Evolutionary conservation across 2,113 vertebrate genomes (phyloP), one percentile per base, ranked within the genome.

Genomic region (Manacus vitellinus): DNA sequence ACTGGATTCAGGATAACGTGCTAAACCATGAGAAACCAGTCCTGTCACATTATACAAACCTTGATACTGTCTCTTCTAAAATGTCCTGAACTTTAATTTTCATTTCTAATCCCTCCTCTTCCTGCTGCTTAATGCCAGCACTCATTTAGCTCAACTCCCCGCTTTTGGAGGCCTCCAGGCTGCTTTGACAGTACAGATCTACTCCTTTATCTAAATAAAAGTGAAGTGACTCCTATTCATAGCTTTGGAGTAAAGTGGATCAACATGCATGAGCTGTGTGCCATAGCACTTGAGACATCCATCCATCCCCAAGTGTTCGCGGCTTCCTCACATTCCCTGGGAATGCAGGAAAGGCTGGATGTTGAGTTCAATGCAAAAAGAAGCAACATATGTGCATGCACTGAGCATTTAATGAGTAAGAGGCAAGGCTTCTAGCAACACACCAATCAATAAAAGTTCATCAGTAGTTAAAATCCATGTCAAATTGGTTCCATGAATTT

Each of bases 381-480:
- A 39, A 95, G 91, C 92, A 82, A 73, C 30, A 1, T 63, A 88
- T 12, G 62, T 72, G 54, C 91, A 93, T 94, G 94, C 91, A 67
- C 27, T 17, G 88, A 89, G 88, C 74, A 62, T 76, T 96, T 92
- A 87, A 97, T 90, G 92, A 89, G 71, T 67, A 92, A 88, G 72
- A 95, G 68, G 88, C 74, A 82, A 92, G 54, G 77, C 87, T 94
- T 61, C 71, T 66, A 94, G 92, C 83, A 93, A 88, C 44, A 72
- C 73, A 46, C n/a, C 65, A 39, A 85, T 94, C 92, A 77, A 94
- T 84, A 83, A n/a, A 39, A 91, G 87, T 94, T 96, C 87, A 94
- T 81, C 44, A 55, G 93, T 72, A 88, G 92, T 81, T 97, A 97
- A 96, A 97, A 94, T 84, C 91, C 89, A 82, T 78, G 88, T 78